phyloP scores from a whole-genome alignment of 1,140 invertebrate genomes.

The Drosophila saltans region DNA sequence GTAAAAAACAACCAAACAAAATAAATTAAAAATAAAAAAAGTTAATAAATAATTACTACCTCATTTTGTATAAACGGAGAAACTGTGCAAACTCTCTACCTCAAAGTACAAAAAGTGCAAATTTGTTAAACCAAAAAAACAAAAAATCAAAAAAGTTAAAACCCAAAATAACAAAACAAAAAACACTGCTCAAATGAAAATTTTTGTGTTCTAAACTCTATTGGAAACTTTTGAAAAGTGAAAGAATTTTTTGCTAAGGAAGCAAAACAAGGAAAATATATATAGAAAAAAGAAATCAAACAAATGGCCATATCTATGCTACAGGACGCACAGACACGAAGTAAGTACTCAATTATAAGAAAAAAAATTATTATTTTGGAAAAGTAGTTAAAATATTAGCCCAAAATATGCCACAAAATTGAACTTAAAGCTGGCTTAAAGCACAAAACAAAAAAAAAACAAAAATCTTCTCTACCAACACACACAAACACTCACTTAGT shows the following conservation, averaged over 20 bases:
- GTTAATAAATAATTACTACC: conserved; percentile 65
- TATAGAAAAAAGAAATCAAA: conserved; percentile 35
- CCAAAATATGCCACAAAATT: not conserved
- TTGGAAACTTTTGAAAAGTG: conserved; percentile 31
- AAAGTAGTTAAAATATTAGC: too few relatives aligned
- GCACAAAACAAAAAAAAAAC: conserved; percentile 2
- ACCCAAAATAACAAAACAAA: conserved; percentile 35
- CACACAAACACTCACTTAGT: not conserved
- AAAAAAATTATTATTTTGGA: not conserved
- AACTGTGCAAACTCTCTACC: conserved; percentile 71
- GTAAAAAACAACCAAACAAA: conserved; percentile 15
- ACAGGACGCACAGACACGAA: conserved; percentile 82
- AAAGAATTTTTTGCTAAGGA: conserved; percentile 43
- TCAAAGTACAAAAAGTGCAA: conserved; percentile 75
- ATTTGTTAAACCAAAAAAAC: conserved; percentile 29
- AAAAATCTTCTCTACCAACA: not conserved
- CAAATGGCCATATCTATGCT: conserved; percentile 81
- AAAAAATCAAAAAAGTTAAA: conserved; percentile 20
- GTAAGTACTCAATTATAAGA: conserved; percentile 52
- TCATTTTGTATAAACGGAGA: conserved; percentile 73
- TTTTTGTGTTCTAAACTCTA: conserved; percentile 46
- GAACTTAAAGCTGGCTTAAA: conserved; percentile 44
- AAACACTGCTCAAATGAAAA: conserved; percentile 62
- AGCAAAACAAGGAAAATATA: conserved; percentile 23
- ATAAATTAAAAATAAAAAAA: conserved; percentile 34